Evolutionary conservation across 2,888 invertebrate species (phyloP), one percentile per base, ranked within the genome.

Genomic region (Hanleya hanleyi): DNA sequence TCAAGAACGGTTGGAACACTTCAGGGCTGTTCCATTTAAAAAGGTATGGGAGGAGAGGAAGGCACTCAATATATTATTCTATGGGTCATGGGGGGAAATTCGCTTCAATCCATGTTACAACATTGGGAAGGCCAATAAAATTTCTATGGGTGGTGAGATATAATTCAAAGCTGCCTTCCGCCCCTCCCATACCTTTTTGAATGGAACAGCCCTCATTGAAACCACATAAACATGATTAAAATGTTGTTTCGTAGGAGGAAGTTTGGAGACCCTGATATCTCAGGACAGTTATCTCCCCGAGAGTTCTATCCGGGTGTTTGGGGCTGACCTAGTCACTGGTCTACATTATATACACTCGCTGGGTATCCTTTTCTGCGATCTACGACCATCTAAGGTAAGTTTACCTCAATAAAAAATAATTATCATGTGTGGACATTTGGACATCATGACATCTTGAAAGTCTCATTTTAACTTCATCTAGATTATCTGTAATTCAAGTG

Each of bases 301-400:
- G 77, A 85, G 85, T 65, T 84, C 89, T 15, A 85, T 91, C 41
- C 76, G 88, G 26, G 82, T 81, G 50, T 88, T 90, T 79, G 90
- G 90, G 4, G 74, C 86, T 26, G 88, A 90, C 67, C 79, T 91
- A 12, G 86, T 90, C 9, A 83, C 85, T 51, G 91, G 89, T 0
- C 81, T 91, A n/a, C 87, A 90, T 78, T 89, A 90, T 76, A 85
- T 91, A 32, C 91, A 91, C 76, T 89, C 89, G 1, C 81, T 88
- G 26, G 89, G 88, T 32, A 88, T 91, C 65, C 73, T 91, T 18
- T 91, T 88, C 79, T 86, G 88, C 81, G 90, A 90, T 81, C 81
- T 90, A n/a, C 77, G 85, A 61, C 91, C 91, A 26, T 84, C 87
- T 36, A 91, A 90, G 87, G 90, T 90, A 76, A 72, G 68, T n/a